Conservation (phyloP, 2,797 vertebrate genomes). For the Sarcophilus harrisii region DNA sequence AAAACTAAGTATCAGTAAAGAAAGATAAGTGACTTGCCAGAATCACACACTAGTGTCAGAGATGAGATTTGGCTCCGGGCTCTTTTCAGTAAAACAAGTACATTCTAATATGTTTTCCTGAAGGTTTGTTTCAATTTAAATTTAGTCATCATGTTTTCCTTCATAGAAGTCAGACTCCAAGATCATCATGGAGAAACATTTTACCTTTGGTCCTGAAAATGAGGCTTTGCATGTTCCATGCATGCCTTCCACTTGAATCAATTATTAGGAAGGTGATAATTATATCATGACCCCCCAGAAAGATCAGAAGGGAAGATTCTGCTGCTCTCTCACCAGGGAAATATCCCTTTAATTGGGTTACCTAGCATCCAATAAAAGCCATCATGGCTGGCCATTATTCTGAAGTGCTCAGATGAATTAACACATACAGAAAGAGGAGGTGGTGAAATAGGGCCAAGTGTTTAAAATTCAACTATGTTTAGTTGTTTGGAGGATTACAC, state of each 20-base stretch:
- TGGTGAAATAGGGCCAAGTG: neutral
- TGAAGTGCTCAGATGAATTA: slow-evolving; percentile 35
- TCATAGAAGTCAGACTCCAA: slow-evolving; percentile 36
- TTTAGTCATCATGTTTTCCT: slow-evolving; percentile 35
- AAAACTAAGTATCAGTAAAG: neutral
- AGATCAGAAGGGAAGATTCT: neutral
- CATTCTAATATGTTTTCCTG: neutral
- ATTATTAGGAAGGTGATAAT: neutral
- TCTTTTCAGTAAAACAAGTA: neutral
- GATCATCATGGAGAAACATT: slow-evolving; percentile 21
- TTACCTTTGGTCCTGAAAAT: neutral
- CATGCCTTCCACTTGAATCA: neutral
- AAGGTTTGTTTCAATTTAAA: neutral
- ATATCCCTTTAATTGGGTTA: slow-evolving; percentile 61
- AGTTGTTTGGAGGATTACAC: neutral
- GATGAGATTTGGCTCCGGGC: neutral
- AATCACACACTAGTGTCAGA: neutral
- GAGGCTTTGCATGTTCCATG: slow-evolving; percentile 22
- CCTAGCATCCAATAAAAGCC: slow-evolving; percentile 16
- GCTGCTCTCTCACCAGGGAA: slow-evolving; percentile 23
- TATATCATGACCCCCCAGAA: slow-evolving; percentile 1
- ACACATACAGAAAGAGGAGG: neutral
- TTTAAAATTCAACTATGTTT: neutral
- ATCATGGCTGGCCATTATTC: neutral
- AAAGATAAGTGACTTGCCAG: neutral